Evolutionary conservation across 1,140 invertebrate species (phyloP).

Genomic region (Drosophila erecta): DNA sequence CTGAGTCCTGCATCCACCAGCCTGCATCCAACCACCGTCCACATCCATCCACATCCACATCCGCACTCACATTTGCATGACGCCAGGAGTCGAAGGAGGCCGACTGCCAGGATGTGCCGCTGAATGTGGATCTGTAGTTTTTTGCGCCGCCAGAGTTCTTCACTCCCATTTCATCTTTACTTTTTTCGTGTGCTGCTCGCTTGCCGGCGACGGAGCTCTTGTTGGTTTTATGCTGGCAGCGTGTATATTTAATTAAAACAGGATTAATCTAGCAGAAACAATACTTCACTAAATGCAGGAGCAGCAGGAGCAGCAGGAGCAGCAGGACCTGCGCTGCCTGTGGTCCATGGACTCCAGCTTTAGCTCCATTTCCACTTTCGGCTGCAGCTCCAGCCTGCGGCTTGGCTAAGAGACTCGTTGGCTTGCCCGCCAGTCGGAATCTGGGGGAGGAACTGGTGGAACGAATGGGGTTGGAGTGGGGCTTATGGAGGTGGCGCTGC

Average conservation of each 20-base stretch:
- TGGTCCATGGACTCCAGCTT: slow-evolving; percentile 19
- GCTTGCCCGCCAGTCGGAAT: slow-evolving; percentile 46
- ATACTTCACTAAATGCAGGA: slow-evolving; percentile 82
- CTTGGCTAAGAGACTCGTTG: slow-evolving; percentile 76
- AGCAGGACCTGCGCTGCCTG: slow-evolving; percentile 9
- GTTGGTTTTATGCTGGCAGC: slow-evolving; percentile 81
- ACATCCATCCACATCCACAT: background rate
- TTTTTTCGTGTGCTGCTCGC: slow-evolving; percentile 2
- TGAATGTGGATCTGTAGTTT: slow-evolving; percentile 24
- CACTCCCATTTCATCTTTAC: slow-evolving; percentile 9
- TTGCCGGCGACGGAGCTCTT: slow-evolving; percentile 44
- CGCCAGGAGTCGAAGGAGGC: slow-evolving; percentile 66
- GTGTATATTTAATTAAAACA: slow-evolving; percentile 83
- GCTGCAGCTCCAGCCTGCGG: slow-evolving; percentile 56
- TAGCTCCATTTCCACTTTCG: slow-evolving; percentile 18
- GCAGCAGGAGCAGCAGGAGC: slow-evolving; percentile 27
- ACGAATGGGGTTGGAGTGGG: background rate
- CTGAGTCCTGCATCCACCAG: slow-evolving; percentile 4
- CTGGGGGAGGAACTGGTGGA: background rate
- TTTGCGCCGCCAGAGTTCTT: slow-evolving; percentile 46
- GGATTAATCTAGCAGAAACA: slow-evolving; percentile 83
- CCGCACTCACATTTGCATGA: slow-evolving; percentile 56
- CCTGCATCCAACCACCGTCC: slow-evolving; percentile 1
- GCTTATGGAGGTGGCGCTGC: background rate
- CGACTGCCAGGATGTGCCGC: slow-evolving; percentile 20